A percentile compares a stretch with the other conserved stretches of the same genome.
These are phyloP conservation scores for Apostichopus japonicus DNA, from an alignment of 35 echinoderm and acorn worm species.

Conservation along the genomic window DNA sequence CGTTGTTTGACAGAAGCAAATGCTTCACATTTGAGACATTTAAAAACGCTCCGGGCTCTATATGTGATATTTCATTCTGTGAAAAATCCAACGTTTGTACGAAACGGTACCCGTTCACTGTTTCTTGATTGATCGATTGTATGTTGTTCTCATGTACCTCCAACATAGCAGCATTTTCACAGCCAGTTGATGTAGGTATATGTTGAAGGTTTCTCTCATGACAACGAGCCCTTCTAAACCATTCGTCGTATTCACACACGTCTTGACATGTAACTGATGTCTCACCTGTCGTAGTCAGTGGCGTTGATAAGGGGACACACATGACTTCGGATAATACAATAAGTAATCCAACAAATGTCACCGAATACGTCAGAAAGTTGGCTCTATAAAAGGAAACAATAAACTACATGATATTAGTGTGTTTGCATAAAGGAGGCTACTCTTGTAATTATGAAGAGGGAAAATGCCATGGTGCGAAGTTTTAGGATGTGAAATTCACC, in stretches of 20 bases:
- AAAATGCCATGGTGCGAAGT: too few species aligned
- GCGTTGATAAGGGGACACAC: too few species aligned
- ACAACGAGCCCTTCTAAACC: neutral
- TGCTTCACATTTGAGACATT: neutral
- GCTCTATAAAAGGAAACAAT: too few species aligned
- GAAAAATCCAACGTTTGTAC: neutral
- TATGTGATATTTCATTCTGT: neutral
- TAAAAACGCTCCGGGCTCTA: neutral
- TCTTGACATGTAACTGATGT: too few species aligned
- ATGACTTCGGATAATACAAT: too few species aligned
- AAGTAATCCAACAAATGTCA: too few species aligned
- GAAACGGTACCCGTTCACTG: neutral
- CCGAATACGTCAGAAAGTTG: too few species aligned
- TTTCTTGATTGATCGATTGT: neutral
- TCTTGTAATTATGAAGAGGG: too few species aligned
- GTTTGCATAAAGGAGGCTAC: too few species aligned
- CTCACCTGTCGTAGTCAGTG: too few species aligned
- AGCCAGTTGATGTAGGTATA: neutral
- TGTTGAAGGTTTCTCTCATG: neutral
- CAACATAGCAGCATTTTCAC: neutral
- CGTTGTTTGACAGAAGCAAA: neutral
- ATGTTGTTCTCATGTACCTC: neutral
- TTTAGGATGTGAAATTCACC: too few species aligned
- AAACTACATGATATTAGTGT: too few species aligned
- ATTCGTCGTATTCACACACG: neutral